Percentiles rank a stretch among this genome's conserved stretches.
Evolutionary conservation across 1,140 invertebrate genomes (phyloP).

Genomic region (Caenorhabditis brenneri): DNA sequence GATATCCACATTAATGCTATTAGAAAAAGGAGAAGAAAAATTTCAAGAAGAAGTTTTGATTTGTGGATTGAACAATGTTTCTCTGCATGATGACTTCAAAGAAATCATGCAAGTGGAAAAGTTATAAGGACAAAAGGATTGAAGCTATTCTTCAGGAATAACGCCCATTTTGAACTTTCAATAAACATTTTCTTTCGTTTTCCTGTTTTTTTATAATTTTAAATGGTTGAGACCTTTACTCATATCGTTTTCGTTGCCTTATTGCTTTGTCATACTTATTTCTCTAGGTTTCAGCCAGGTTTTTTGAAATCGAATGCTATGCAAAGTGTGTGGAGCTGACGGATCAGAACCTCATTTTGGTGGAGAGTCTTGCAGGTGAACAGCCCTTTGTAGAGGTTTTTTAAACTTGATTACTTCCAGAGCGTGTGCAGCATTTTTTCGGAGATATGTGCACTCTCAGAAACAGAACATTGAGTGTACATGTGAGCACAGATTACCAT

Average conservation of each 20-base stretch:
- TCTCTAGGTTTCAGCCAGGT: not conserved
- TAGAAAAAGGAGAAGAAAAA: not conserved
- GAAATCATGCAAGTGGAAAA: not conserved
- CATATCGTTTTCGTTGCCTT: too few relatives aligned
- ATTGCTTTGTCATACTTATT: too few relatives aligned
- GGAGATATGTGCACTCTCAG: not conserved
- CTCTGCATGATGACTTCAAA: not conserved
- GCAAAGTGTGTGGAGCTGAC: constrained; percentile 12
- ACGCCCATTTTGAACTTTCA: too few relatives aligned
- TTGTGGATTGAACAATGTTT: not conserved
- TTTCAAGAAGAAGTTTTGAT: not conserved
- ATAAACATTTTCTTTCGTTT: too few relatives aligned
- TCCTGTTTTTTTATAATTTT: too few relatives aligned
- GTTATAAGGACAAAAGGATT: not conserved
- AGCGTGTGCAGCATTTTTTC: not conserved
- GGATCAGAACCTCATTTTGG: not conserved
- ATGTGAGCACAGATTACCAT: not conserved
- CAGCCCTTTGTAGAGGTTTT: not conserved
- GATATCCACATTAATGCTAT: not conserved
- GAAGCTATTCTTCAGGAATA: too few relatives aligned
- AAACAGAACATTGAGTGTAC: not conserved
- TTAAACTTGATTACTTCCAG: not conserved
- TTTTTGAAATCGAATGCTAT: not conserved
- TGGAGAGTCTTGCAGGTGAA: not conserved
- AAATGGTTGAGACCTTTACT: too few relatives aligned